phyloP scores from a whole-genome alignment of 2,113 vertebrate genomes.

The Vimba vimba region DNA sequence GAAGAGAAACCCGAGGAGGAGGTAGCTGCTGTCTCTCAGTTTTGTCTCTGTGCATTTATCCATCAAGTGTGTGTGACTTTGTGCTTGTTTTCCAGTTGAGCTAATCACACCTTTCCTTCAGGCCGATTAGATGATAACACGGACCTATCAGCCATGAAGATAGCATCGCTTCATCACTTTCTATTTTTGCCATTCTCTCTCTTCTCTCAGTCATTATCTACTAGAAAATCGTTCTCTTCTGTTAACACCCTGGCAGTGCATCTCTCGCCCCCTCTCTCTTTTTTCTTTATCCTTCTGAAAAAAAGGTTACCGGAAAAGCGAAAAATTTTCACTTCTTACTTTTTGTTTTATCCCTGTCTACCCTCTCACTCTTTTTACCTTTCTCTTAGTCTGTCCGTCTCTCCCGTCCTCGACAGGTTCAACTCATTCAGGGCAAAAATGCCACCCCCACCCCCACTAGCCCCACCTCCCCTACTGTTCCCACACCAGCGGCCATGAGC shows the following conservation, averaged over 20 bases:
- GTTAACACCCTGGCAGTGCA: not conserved
- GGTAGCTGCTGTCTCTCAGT: constrained; percentile 70
- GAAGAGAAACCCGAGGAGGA: constrained; percentile 91
- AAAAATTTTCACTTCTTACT: not conserved
- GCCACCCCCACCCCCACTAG: constrained; percentile 82
- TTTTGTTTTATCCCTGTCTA: not conserved
- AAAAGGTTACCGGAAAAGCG: not conserved
- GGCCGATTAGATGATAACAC: not conserved
- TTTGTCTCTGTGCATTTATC: not conserved
- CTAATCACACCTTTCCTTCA: constrained; percentile 20
- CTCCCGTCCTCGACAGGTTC: constrained; percentile 81
- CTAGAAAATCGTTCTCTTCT: not conserved
- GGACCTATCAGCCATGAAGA: constrained; percentile 4
- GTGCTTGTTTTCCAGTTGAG: not conserved
- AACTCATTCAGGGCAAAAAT: constrained; percentile 88
- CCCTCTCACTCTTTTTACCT: constrained; percentile 45
- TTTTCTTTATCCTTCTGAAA: not conserved
- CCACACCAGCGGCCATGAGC: constrained; percentile 74
- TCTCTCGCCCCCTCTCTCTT: constrained; percentile 55
- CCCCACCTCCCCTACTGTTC: constrained; percentile 80
- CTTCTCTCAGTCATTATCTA: constrained; percentile 2
- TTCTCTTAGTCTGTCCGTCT: constrained; percentile 72
- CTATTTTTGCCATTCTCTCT: not conserved
- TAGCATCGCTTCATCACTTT: not conserved
- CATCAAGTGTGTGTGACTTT: not conserved